Evolutionary conservation across 2,797 vertebrate genomes (phyloP), one percentile per base, ranked within the genome.

Genomic region (Chaenodraco wilsoni): DNA sequence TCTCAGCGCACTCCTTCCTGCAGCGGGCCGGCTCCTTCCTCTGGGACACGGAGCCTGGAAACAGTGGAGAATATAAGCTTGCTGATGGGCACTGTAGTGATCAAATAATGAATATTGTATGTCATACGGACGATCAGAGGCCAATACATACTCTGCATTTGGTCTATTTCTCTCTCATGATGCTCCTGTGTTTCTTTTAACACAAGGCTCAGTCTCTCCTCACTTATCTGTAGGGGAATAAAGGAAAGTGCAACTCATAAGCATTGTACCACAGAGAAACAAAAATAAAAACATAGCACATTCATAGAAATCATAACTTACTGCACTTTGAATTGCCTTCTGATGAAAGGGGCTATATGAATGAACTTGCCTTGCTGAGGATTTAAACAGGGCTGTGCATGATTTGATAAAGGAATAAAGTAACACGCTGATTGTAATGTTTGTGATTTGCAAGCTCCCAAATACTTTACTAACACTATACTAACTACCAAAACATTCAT

Each of bases 151-250:
- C 93, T 87, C 74, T 87, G 87, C 9, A 92, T 83, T 81, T 84
- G 82, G 52, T 70, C 12, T 1, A 92, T 87, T 76, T 95, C 94
- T 77, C 82, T 87, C 58, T 92, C 76, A 8, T 94, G 92, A 16
- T 75, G 90, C 46, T 92, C 85, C 65, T 92, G 89, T 3, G 82
- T 86, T 85, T 95, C 93, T 82, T 88, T 92, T 56, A 94, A 76
- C 57, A 89, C 87, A 9, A 13, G 59, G 12, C 71, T 84, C 48
- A 94, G 79, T 67, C 83, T 91, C 41, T 93, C 91, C 65, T 94
- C 93, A 61, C 89, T 92, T 13, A 81, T 80, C 95, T 95, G 33
- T 37, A 37, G 33, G 7, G 33, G 33, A 6, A 9, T 37, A 37
- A 52, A 9, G 59, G 11, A 67, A 72, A 37, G 0, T 2, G 2